Percentiles rank a stretch among this genome's conserved stretches.
These are phyloP conservation scores for Diglossa cyanea DNA, from an alignment of 2,797 vertebrate genomes.

Conservation along the genomic window DNA sequence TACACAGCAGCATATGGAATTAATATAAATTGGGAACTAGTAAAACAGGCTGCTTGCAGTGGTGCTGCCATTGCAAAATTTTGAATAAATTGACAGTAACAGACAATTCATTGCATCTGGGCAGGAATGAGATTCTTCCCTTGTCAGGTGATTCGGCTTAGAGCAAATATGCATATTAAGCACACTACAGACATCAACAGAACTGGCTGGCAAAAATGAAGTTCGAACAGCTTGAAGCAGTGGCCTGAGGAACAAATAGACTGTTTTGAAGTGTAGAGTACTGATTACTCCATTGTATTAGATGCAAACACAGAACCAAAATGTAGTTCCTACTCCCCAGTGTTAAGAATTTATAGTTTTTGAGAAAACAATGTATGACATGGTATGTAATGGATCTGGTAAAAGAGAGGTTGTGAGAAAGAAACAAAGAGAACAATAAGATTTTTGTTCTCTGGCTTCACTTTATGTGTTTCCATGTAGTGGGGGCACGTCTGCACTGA, in stretches of 20 bases:
- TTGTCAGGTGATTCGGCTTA: background rate
- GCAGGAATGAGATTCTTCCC: background rate
- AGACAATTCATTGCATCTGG: background rate
- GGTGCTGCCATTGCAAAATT: slow-evolving; percentile 51
- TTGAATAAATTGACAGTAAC: slow-evolving; percentile 17
- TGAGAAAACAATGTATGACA: background rate
- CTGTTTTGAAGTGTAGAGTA: background rate
- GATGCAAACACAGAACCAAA: background rate
- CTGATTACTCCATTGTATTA: background rate
- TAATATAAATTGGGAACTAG: slow-evolving; percentile 74
- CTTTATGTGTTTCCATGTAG: background rate
- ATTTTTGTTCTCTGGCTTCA: background rate
- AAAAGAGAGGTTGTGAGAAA: background rate
- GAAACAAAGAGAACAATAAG: background rate
- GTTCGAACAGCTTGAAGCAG: background rate
- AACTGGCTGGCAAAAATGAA: background rate
- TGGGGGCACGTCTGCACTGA: accelerated
- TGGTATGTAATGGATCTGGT: background rate
- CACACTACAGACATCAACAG: background rate
- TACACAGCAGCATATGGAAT: slow-evolving; percentile 77
- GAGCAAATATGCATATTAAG: background rate
- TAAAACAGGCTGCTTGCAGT: slow-evolving; percentile 53
- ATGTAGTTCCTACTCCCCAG: background rate
- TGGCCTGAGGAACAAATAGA: background rate
- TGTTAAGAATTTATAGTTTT: background rate